phyloP scores from a whole-genome alignment of 2,113 vertebrate genomes.

The Bothrops jararaca region DNA sequence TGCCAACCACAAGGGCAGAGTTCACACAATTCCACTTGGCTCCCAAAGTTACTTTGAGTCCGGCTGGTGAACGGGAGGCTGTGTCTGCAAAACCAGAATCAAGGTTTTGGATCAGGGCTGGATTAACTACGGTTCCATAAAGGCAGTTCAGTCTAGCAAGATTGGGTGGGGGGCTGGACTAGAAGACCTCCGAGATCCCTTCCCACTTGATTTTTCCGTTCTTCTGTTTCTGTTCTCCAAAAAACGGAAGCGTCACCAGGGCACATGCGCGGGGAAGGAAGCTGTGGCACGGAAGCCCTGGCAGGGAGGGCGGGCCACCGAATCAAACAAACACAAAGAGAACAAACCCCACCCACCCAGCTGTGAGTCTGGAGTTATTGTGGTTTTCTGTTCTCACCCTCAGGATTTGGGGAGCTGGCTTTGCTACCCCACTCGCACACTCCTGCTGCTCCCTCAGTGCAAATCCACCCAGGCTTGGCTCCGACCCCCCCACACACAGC shows the following conservation, averaged over 20 bases:
- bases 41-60: background rate
- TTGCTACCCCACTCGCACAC: background rate
- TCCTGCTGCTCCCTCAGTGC: background rate
- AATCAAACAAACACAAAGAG: background rate
- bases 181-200: background rate
- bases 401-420: background rate
- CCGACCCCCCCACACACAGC: rapidly evolving
- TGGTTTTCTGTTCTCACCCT: background rate
- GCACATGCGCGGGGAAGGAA: background rate
- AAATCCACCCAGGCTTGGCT: background rate
- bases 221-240: background rate
- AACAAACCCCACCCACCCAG: background rate
- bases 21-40: background rate
- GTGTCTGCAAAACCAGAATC: background rate
- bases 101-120: background rate
- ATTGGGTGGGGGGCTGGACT: background rate
- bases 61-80: background rate
- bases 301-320: background rate
- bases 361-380: background rate
- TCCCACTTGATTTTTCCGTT: background rate
- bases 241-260: background rate
- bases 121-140: background rate
- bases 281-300: background rate
- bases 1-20: background rate
- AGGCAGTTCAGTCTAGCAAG: no score